Conservation (phyloP, 1,140 invertebrate species). For the Stenopsyche tienmushanensis region DNA sequence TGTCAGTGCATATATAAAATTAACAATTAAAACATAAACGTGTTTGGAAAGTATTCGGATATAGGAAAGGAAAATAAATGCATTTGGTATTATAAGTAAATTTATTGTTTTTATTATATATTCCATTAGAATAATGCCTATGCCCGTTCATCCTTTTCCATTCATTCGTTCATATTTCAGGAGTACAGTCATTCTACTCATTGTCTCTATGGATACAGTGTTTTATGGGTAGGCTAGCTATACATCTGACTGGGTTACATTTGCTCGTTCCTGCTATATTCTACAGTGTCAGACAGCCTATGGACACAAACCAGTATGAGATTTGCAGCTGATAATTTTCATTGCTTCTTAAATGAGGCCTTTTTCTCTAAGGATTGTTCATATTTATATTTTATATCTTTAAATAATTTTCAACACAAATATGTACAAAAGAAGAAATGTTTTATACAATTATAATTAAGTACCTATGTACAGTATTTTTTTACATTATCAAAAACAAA, state of each 20-base stretch:
- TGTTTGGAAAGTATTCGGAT: no score
- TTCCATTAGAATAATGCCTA: slow-evolving; percentile 59
- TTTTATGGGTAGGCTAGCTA: slow-evolving; percentile 34
- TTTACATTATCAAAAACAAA: slow-evolving; percentile 37
- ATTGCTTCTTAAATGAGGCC: slow-evolving; percentile 21
- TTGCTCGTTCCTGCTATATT: slow-evolving; percentile 12
- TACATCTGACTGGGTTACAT: slow-evolving; percentile 27
- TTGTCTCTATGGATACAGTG: slow-evolving; percentile 40
- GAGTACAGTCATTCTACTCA: slow-evolving; percentile 28
- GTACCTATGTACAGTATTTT: slow-evolving; percentile 42
- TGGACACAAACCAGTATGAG: slow-evolving; percentile 15
- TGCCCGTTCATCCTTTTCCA: slow-evolving; percentile 42
- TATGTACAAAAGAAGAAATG: slow-evolving; percentile 42
- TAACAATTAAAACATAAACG: no score
- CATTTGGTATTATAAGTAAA: slow-evolving; percentile 46
- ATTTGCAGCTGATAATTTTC: slow-evolving; percentile 17
- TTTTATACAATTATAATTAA: slow-evolving; percentile 42
- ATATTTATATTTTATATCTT: slow-evolving; percentile 36
- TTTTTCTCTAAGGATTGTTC: slow-evolving; percentile 23
- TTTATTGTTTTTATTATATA: slow-evolving; percentile 52
- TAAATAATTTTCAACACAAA: slow-evolving; percentile 41
- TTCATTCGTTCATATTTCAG: slow-evolving; percentile 14
- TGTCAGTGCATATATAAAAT: no score
- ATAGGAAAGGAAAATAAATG: slow-evolving; percentile 37
- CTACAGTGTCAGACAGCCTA: slow-evolving; percentile 18